phyloP scores from a whole-genome alignment of 1,140 invertebrate genomes.

The Ridgeia piscesae region DNA sequence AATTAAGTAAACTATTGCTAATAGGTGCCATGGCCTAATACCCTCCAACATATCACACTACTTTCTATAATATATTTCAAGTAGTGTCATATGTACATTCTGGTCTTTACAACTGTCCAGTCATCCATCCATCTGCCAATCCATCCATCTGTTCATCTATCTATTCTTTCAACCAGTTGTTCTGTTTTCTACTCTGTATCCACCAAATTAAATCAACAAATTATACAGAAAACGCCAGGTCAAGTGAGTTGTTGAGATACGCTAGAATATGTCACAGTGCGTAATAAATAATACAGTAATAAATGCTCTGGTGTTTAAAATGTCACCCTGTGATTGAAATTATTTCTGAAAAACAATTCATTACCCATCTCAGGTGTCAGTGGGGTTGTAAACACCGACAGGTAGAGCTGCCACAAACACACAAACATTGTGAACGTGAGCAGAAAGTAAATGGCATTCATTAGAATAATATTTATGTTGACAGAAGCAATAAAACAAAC shows the following conservation, averaged over 20 bases:
- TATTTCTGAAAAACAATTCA: not conserved
- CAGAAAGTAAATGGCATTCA: not conserved
- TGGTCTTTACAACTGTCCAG: not conserved
- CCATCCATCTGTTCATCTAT: not conserved
- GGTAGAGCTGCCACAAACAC: not conserved
- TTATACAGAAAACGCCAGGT: not conserved
- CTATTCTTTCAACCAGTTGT: not conserved
- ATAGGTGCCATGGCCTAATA: no score
- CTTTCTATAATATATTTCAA: no score
- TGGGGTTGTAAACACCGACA: not conserved
- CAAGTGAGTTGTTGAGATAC: not conserved
- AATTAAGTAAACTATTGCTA: no score
- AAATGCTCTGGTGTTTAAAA: not conserved
- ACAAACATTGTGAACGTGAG: not conserved
- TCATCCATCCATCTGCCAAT: not conserved
- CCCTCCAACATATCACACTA: no score
- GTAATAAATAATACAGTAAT: not conserved
- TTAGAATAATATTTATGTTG: slow-evolving; percentile 2
- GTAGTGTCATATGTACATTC: not conserved
- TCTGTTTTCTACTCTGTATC: not conserved
- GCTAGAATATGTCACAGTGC: not conserved
- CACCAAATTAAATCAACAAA: not conserved
- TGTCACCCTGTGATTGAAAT: not conserved
- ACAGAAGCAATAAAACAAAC: slow-evolving; percentile 6
- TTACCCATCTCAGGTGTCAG: not conserved